These are phyloP conservation scores for Caenorhabditis sp. DNA, from an alignment of 2,888 invertebrate genomes.

Conservation along the genomic window DNA sequence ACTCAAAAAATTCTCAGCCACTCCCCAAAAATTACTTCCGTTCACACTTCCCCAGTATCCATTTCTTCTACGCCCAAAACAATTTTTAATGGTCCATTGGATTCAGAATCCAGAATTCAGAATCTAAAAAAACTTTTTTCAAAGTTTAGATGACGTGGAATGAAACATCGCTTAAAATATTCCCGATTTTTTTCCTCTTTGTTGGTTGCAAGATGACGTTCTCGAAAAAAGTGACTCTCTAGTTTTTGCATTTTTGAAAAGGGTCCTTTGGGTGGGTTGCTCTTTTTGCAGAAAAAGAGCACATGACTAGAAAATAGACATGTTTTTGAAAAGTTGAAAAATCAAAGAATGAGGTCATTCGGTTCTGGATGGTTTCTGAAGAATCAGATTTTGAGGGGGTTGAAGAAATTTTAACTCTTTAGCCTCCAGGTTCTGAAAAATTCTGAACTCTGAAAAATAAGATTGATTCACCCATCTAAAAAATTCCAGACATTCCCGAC, in stretches of 20 bases:
- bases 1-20: neutral
- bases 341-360: neutral
- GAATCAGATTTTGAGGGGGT: neutral
- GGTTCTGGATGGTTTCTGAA: neutral
- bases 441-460: too few relatives aligned
- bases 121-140: too few relatives aligned
- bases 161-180: neutral
- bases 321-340: slow-evolving; percentile 29
- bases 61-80: neutral
- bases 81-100: slow-evolving; percentile 29
- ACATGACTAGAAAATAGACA: neutral
- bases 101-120: neutral
- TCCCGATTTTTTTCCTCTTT: too few relatives aligned
- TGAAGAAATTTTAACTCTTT: neutral
- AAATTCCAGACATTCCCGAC: neutral
- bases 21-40: slow-evolving; percentile 36
- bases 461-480: too few relatives aligned
- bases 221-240: neutral
- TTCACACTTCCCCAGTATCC: slow-evolving; percentile 15
- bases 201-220: slow-evolving; percentile 33
- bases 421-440: neutral
- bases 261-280: neutral
- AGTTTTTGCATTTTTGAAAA: slow-evolving; percentile 37
- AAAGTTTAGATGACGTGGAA: neutral
- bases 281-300: slow-evolving; percentile 4